Percentiles rank a stretch among this genome's conserved stretches.
Conservation (phyloP, 1,140 invertebrate species). For the Augochlora pura region DNA sequence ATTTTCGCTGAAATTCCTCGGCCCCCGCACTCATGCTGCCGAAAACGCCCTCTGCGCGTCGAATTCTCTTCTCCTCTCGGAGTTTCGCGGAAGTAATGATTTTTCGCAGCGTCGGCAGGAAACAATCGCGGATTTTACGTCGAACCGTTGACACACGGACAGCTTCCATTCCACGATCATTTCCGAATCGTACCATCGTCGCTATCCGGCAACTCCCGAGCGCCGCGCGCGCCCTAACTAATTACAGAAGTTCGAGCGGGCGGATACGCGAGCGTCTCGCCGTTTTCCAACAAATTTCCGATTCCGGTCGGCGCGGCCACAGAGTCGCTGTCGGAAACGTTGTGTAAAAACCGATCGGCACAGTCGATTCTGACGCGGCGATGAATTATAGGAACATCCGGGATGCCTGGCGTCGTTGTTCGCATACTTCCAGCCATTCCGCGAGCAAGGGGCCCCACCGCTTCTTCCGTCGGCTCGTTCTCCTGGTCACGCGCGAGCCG, state of each 20-base stretch:
- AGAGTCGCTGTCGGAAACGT: neutral
- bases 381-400: conserved; percentile 24
- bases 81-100: neutral
- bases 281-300: conserved; percentile 1
- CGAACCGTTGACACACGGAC: neutral
- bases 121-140: neutral
- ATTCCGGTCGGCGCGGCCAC: neutral
- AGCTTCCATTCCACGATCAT: neutral
- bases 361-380: neutral
- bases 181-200: no score
- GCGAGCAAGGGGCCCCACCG: neutral
- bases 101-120: neutral
- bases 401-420: conserved; percentile 11
- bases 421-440: conserved; percentile 3
- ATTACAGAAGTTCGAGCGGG: neutral
- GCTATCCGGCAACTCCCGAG: no score
- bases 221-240: neutral
- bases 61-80: neutral
- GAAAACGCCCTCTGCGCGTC: neutral
- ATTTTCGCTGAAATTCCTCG: neutral
- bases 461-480: neutral
- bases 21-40: no score
- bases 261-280: neutral
- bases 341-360: neutral
- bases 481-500: neutral